Base-by-base conservation (phyloP, 2,888 invertebrate genomes). In the Nematopogon swammerdamellus region DNA sequence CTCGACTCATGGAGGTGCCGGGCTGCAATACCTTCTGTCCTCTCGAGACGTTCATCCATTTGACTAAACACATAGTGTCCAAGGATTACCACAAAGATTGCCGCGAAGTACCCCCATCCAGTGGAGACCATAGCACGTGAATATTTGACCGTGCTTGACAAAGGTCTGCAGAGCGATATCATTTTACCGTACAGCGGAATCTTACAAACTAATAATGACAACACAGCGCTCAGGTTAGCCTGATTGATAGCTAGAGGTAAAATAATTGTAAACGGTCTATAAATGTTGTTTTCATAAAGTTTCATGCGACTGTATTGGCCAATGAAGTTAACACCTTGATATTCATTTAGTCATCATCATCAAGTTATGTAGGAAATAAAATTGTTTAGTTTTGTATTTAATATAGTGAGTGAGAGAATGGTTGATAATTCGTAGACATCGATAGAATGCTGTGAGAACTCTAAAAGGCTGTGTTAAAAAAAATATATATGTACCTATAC, bases 1-100 rank as follows among this genome's bases (percentile, higher is more conserved):
- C 80, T 1, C 66, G 72, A 2, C 64, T 74, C 1, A 72, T 83
- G 71, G 72, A 72, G 53, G 75, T 85, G 2, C 82, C 83, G 0
- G 79, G 80, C 6, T 84, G 84, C 61, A 68, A 68, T 42, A 60
- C 70, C 1, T 68, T 79, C 48, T 85, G 85, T 56, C 79, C 82
- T 0, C 57, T 84, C 25, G 75, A 81, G 44, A 73, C 70, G 5
- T 83, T 84, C 59, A 63, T 69, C 48, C 64, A 72, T 44, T 64
- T 82, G 44, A 75, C 80, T 11, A 71, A 69, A 58, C 70, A 75
- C 50, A 72, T 76, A 43, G 67, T 73, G 47, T 70, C 81, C 19
- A 62, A 70, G 45, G 64, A 75, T 50, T 72, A 73, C 56, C 68
- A 69, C 52, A 63, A 67, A 64, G 80, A 80, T 67, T 80, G 80